Base-by-base conservation (phyloP, 1,140 invertebrate species). In the Drosophila gunungcola region DNA sequence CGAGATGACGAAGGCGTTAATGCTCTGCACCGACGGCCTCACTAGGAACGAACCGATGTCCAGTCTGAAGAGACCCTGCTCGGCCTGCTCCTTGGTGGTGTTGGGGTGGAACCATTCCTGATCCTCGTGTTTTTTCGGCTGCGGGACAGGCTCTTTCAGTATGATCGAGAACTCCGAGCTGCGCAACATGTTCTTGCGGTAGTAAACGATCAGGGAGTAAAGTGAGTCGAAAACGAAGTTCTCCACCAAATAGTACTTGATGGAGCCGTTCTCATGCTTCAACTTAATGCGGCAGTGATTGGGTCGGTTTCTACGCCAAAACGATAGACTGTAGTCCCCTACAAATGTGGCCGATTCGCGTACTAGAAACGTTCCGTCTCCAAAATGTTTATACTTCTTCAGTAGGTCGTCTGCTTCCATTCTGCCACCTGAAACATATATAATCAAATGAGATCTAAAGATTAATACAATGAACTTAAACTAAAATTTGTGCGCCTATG, bases 331-430 rank as follows among this genome's bases (percentile, higher is more conserved):
- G 91, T 98, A 99, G 93, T 99, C 98, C 0, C 98, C 98, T 16
- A 98, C 97, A 93, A 99, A 99, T 0, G 98, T 99, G 32, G 98
- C 97, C 92, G 98, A 98, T 75, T 98, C 96, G 63, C 98, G 93
- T 0, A 99, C 98, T 12, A 99, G 94, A 93, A 99, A 99, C 3
- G 97, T 98, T 1, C 98, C 98, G 92, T 99, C 97, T 2, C 98
- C 98, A 12, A 99, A 94, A 92, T 97, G 94, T 1, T 97, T 95
- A 92, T 98, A 97, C 10, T 95, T 93, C 64, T 95, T 94, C 1
- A 99, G 92, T 5, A 94, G 73, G 60, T 94, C 93, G 91, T 96
- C 95, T 2, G 96, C 96, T 77, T 96, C 94, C 13, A 93, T 93
- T 38, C 97, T 93, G 2, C 96, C 97, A 69, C 95, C 90, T 91